These are phyloP conservation scores for Nemotelus nigrinus DNA, from an alignment of 2,888 invertebrate genomes.

Conservation along the genomic window DNA sequence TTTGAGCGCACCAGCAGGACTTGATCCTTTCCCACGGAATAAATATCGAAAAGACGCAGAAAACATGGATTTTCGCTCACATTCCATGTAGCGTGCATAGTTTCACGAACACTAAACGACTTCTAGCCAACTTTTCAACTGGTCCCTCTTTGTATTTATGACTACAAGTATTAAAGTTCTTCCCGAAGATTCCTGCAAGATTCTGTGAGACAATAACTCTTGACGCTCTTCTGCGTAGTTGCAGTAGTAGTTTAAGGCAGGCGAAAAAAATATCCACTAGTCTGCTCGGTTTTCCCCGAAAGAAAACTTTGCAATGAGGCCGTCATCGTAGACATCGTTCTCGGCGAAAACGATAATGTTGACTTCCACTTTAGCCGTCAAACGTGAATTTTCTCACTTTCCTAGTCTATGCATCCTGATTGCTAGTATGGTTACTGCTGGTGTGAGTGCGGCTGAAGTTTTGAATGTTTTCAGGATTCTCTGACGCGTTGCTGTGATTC, in stretches of 20 bases:
- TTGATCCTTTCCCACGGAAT: conserved; percentile 6
- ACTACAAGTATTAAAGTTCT: conserved; percentile 31
- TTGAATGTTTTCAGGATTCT: conserved; percentile 19
- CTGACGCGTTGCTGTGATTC: conserved; percentile 13
- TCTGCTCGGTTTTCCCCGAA: neutral
- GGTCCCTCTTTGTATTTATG: conserved; percentile 25
- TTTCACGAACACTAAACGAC: conserved; percentile 30
- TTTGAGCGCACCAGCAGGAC: neutral
- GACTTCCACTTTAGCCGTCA: conserved; percentile 14
- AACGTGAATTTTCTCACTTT: conserved; percentile 19
- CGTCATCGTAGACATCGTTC: neutral
- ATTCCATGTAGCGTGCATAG: conserved; percentile 23
- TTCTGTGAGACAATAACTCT: conserved; percentile 37
- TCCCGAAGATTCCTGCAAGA: conserved; percentile 30
- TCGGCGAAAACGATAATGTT: neutral
- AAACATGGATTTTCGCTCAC: conserved; percentile 9
- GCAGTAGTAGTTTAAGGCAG: neutral
- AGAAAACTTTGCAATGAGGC: neutral
- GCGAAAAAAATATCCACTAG: conserved; percentile 7
- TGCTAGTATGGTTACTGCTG: neutral
- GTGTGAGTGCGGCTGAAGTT: neutral
- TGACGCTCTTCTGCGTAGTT: neutral
- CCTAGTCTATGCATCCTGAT: neutral
- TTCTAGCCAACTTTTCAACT: conserved; percentile 1
- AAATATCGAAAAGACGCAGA: conserved; percentile 5